Percentiles rank a stretch among this genome's conserved stretches.
phyloP scores from a whole-genome alignment of 1,140 invertebrate genomes.

The Drosophila kurseongensis region DNA sequence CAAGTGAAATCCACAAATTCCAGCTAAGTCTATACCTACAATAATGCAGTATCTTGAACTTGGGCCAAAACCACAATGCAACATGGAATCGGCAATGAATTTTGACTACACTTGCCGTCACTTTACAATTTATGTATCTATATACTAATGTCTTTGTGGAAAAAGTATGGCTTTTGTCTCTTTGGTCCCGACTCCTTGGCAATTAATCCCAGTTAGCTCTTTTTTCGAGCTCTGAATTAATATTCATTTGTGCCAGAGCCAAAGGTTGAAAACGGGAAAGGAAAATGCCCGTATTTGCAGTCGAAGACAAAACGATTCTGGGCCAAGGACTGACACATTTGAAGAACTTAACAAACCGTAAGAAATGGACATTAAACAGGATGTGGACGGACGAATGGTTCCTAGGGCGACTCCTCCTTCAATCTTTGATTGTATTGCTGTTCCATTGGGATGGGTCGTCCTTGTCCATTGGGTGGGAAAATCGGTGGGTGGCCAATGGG shows the following conservation, averaged over 20 bases:
- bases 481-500: not conserved
- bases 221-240: constrained; percentile 43
- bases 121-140: not conserved
- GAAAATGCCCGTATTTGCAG: not conserved
- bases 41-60: not conserved
- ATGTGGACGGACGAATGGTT: constrained; percentile 41
- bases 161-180: constrained; percentile 1
- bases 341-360: constrained; percentile 78
- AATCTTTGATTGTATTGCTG: constrained; percentile 63
- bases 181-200: not conserved
- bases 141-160: not conserved
- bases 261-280: not conserved
- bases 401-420: constrained; percentile 17
- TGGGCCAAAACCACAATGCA: not conserved
- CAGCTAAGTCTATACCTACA: constrained; percentile 1
- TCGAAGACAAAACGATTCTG: constrained; percentile 40
- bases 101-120: not conserved
- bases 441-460: constrained; percentile 39
- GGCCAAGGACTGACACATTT: constrained; percentile 59
- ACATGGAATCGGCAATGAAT: constrained; percentile 6
- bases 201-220: constrained; percentile 53
- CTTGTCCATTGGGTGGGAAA: constrained; percentile 4
- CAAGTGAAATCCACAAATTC: not conserved
- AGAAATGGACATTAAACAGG: constrained; percentile 75
- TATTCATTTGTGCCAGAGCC: constrained; percentile 44